Evolutionary conservation across 2,113 vertebrate genomes (phyloP).

Genomic region (Erythrocercus mccallii): DNA sequence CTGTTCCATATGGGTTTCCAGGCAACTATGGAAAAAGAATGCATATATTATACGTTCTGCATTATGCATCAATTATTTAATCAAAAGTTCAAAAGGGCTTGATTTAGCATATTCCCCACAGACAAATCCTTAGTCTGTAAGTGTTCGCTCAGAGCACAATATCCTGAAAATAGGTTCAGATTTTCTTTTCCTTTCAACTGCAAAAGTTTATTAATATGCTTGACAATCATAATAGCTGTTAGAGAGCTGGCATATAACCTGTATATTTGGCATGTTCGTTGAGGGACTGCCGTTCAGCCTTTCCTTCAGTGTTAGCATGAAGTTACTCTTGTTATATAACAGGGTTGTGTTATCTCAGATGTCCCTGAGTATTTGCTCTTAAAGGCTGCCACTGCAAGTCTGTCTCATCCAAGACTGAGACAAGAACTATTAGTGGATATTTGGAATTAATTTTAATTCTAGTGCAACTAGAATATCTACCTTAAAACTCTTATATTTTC

Average conservation of each 20-base stretch:
- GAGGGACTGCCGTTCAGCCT: background rate
- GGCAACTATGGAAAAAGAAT: slow-evolving; percentile 39
- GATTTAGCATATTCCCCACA: slow-evolving; percentile 58
- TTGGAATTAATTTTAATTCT: background rate
- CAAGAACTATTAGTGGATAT: background rate
- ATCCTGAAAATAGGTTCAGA: slow-evolving; percentile 14
- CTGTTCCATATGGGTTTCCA: slow-evolving; percentile 59
- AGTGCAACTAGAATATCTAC: background rate
- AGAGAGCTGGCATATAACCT: background rate
- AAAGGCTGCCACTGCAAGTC: background rate
- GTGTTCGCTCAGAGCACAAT: slow-evolving; percentile 4
- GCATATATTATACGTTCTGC: slow-evolving; percentile 52
- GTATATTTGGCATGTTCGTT: background rate
- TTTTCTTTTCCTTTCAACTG: slow-evolving; percentile 21
- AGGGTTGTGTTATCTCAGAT: background rate
- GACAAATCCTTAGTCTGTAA: slow-evolving; percentile 23
- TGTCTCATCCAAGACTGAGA: background rate
- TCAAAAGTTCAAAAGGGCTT: slow-evolving; percentile 66
- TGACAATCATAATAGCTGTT: background rate
- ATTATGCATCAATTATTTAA: slow-evolving; percentile 67
- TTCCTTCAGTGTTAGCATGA: background rate
- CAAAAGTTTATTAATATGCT: slow-evolving; percentile 21
- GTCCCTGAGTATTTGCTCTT: background rate
- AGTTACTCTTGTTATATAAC: background rate
- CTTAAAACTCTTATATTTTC: background rate